Percentiles rank a stretch among this genome's conserved stretches.
These are phyloP conservation scores for Cavia aperea DNA, from an alignment of 2,113 vertebrate species.

Conservation along the genomic window DNA sequence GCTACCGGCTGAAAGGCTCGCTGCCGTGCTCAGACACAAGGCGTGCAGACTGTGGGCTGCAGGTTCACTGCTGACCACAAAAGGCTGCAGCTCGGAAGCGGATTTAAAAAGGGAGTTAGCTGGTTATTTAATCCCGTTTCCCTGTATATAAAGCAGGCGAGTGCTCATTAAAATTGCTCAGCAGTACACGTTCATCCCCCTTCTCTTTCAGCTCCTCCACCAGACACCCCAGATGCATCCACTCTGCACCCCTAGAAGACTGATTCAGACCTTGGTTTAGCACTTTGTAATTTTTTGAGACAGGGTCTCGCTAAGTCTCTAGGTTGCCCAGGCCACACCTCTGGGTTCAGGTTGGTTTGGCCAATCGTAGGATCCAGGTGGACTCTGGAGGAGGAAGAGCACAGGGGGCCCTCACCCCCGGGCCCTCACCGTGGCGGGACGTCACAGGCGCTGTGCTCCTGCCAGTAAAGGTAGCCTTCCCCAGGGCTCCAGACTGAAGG, in stretches of 20 bases:
- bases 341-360: background rate
- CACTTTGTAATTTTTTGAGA: too few relatives aligned
- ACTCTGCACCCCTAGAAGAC: accelerated
- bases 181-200: accelerated
- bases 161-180: too few relatives aligned
- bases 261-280: too few relatives aligned
- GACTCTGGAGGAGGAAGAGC: background rate
- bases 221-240: background rate
- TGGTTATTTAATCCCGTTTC: background rate
- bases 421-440: accelerated
- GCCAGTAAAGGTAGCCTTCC: background rate
- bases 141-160: accelerated
- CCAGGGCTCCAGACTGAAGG: background rate
- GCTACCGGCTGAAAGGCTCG: background rate
- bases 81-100: background rate
- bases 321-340: too few relatives aligned
- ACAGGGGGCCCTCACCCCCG: too few relatives aligned
- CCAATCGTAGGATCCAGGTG: background rate
- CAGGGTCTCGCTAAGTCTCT: too few relatives aligned
- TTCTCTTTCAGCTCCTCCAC: background rate
- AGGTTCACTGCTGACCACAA: background rate
- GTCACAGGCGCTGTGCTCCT: accelerated
- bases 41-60: accelerated
- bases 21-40: accelerated
- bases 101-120: background rate